Percentiles rank a stretch among this genome's conserved stretches.
These are phyloP conservation scores for Magallana nippona DNA, from an alignment of 2,888 invertebrate genomes.

Conservation along the genomic window DNA sequence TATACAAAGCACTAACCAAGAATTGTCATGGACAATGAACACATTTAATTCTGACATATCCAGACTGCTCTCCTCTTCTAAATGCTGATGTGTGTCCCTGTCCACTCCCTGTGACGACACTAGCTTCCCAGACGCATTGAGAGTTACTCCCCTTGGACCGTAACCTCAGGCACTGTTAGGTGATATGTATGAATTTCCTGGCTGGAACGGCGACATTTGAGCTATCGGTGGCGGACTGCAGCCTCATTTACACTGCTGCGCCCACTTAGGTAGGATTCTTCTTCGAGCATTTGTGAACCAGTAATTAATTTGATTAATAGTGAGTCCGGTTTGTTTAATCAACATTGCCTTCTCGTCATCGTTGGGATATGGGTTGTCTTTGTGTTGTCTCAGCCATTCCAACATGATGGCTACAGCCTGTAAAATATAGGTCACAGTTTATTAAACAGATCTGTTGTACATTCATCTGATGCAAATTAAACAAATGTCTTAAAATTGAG, in stretches of 20 bases:
- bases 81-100: conserved; percentile 25
- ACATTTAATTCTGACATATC: conserved; percentile 4
- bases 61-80: not conserved
- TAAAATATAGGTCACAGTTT: conserved; percentile 47
- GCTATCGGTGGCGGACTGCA: not conserved
- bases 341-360: conserved; percentile 80
- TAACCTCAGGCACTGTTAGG: conserved; percentile 12
- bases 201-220: not conserved
- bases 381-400: conserved; percentile 79
- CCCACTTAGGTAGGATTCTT: conserved; percentile 79
- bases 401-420: conserved; percentile 80
- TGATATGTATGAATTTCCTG: conserved; percentile 6
- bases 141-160: not conserved
- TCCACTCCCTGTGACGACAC: not conserved
- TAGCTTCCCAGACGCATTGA: no score
- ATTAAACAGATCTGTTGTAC: not conserved
- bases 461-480: not conserved
- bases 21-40: conserved; percentile 33
- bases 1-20: conserved; percentile 31
- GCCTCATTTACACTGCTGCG: conserved; percentile 70
- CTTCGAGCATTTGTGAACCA: conserved; percentile 80
- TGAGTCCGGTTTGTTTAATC: conserved; percentile 78
- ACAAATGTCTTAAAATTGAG: no score
- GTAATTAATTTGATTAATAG: conserved; percentile 80
- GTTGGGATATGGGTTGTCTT: conserved; percentile 80